Conservation (phyloP, 2,797 vertebrate genomes). For the Coregonus ussuriensis region DNA sequence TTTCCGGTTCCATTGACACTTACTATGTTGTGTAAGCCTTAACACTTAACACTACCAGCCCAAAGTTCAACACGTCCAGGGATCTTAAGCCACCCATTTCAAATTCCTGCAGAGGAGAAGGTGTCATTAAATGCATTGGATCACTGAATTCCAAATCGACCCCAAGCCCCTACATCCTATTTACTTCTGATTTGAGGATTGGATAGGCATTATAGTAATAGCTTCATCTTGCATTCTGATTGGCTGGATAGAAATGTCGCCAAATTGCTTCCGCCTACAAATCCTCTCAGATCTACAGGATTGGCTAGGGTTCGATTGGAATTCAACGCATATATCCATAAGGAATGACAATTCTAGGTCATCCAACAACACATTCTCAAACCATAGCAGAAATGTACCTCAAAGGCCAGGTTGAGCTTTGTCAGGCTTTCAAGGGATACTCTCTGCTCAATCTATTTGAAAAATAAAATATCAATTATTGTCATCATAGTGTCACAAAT, state of each 20-base stretch:
- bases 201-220: not conserved
- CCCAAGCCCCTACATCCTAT: not conserved
- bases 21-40: constrained; percentile 67
- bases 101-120: constrained; percentile 61
- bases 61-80: constrained; percentile 71
- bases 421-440: constrained; percentile 72
- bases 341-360: no score
- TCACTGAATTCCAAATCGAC: not conserved
- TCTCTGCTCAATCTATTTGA: constrained; percentile 68
- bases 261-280: not conserved
- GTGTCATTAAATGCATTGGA: not conserved
- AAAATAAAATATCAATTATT: not conserved
- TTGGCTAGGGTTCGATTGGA: not conserved
- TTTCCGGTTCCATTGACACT: constrained; percentile 19
- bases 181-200: not conserved
- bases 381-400: constrained; percentile 53
- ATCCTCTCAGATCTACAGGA: not conserved
- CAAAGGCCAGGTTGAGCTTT: constrained; percentile 74
- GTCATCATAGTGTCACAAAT: not conserved
- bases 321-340: no score
- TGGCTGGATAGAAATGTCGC: not conserved
- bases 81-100: constrained; percentile 62
- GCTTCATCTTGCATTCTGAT: not conserved
- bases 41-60: constrained; percentile 70
- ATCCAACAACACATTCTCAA: not conserved